Conservation (phyloP, 2,113 vertebrate species). For the Crotalus horridus region DNA sequence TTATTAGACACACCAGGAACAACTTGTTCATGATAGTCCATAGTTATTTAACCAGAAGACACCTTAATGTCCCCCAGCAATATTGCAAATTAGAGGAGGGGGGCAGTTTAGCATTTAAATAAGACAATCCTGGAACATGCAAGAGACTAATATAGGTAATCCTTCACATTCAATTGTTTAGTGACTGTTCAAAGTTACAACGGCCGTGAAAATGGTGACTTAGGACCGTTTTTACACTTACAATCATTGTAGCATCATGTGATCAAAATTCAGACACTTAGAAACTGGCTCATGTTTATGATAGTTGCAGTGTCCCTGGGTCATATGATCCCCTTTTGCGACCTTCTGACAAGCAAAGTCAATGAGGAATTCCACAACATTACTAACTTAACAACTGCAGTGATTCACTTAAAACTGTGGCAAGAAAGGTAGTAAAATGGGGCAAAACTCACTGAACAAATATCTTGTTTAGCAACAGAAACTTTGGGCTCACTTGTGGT, state of each 20-base stretch:
- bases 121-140: neutral
- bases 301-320: neutral
- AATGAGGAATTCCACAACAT: neutral
- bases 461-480: neutral
- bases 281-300: neutral
- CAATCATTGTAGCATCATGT: neutral
- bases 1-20: slow-evolving; percentile 1
- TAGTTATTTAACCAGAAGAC: neutral
- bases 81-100: neutral
- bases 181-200: neutral
- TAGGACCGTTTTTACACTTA: neutral
- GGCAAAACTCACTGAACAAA: neutral
- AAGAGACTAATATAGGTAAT: neutral
- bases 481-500: neutral
- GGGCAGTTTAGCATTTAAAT: neutral
- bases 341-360: neutral
- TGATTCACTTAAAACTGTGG: neutral
- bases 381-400: neutral
- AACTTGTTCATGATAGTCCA: neutral
- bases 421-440: neutral
- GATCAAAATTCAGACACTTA: neutral
- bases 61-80: neutral
- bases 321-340: neutral
- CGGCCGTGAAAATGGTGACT: neutral
- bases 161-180: neutral